These are phyloP conservation scores for human (Homo sapiens) DNA, from an alignment of 2,113 vertebrate genomes.

Conservation along the genomic window GRCh38 chr5:61573001-61573500, in stretches of 20 bases:
- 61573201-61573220: not conserved
- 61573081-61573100: rapidly evolving
- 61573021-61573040: rapidly evolving
- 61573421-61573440: rapidly evolving
- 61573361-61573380: not conserved
- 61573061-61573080: not conserved
- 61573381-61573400: not conserved
- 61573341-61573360: not conserved
- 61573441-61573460: not conserved
- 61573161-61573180: not conserved
- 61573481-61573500: not conserved
- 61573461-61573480: not conserved
- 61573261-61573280: not conserved
- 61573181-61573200: not conserved
- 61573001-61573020: no score
- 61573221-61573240: not conserved
- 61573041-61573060: not conserved
- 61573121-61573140: not conserved
- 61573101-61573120: not conserved
- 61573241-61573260: not conserved
- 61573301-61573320: not conserved
- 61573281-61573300: rapidly evolving
- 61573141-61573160: not conserved
- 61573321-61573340: not conserved
- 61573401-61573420: not conserved